These are phyloP conservation scores for Ctenosaura bakeri DNA, from an alignment of 2,797 vertebrate species.

Conservation along the genomic window DNA sequence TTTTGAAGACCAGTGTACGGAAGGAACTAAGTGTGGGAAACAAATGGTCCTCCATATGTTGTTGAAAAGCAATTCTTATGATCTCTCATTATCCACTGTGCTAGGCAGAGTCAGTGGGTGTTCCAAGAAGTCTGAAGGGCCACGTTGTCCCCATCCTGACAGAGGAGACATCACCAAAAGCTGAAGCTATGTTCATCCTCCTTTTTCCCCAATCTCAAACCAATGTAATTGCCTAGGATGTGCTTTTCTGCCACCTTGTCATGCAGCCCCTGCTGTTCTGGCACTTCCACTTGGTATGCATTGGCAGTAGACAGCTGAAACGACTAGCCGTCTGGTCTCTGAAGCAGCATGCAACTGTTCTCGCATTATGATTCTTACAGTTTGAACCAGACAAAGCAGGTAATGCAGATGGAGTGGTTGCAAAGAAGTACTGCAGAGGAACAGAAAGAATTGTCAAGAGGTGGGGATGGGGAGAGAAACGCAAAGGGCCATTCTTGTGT, in stretches of 20 bases:
- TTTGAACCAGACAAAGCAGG: constrained; percentile 1
- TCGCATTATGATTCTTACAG: constrained; percentile 5
- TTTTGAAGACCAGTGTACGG: too few species aligned
- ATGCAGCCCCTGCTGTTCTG: neutral
- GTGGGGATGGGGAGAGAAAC: neutral
- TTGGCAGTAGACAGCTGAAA: neutral
- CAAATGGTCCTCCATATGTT: too few species aligned
- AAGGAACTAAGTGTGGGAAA: too few species aligned
- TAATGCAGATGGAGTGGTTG: neutral
- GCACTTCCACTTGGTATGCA: neutral
- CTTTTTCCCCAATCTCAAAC: neutral
- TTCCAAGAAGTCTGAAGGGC: too few species aligned
- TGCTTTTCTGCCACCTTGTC: neutral
- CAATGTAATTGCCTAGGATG: fast-evolving
- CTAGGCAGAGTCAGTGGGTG: too few species aligned
- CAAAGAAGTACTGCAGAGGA: neutral
- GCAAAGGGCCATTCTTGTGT: neutral
- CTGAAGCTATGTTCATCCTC: neutral
- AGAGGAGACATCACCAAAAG: neutral
- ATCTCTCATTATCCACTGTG: too few species aligned
- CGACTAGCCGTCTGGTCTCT: constrained; percentile 9
- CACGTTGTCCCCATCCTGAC: too few species aligned
- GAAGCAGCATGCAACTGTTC: constrained; percentile 3
- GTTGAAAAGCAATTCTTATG: too few species aligned
- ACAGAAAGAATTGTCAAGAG: neutral